Base-by-base conservation (phyloP, 2,888 invertebrate species). In the Agrypnus murinus region DNA sequence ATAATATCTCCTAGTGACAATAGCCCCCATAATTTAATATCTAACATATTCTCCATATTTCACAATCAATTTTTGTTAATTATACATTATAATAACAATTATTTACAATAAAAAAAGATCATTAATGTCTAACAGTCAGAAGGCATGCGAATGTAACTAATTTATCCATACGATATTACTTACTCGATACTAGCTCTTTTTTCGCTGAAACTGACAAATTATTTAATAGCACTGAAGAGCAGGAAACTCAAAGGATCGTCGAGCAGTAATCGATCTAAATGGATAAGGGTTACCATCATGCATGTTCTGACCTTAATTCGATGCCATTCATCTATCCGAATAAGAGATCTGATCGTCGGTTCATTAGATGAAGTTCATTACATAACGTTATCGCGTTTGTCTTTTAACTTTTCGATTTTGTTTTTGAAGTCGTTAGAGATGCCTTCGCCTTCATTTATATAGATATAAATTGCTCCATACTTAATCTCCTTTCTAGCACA, bases 241-340 rank as follows among this genome's bases (percentile, higher is more conserved):
- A 45, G 46, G 31, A 31, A 50, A 31, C 7, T 31, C 12, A 31
- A 19, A 31, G 50, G 50, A 12, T 50, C 31, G 50, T 31, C 31
- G 31, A 50, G 50, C n/a, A n/a, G 31, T 12, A 50, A 50, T 50
- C 50, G 50, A 50, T 50, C 25, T 25, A 10, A 32, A 50, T 12
- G 25, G 50, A 31, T 32, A 50, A 32, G 50, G 31, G 32, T 46
- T n/a, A 19, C 19, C 31, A 10, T 10, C 50, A 12, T 31, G 5
- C 31, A 50, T n/a, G 50, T 31, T 50, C 12, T 14, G 50, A 50
- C 50, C 31, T 50, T 50, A 32, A 25, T 32, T 50, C 31, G 5
- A 25, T 32, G 14, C 14, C 32, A 50, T 31, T 50, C 50, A 14
- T 50, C 25, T 32, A 7, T 1, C 7, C 12, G 31, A 9, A 50